Conservation (phyloP, 2,113 vertebrate genomes). For the Megaleporinus macrocephalus region DNA sequence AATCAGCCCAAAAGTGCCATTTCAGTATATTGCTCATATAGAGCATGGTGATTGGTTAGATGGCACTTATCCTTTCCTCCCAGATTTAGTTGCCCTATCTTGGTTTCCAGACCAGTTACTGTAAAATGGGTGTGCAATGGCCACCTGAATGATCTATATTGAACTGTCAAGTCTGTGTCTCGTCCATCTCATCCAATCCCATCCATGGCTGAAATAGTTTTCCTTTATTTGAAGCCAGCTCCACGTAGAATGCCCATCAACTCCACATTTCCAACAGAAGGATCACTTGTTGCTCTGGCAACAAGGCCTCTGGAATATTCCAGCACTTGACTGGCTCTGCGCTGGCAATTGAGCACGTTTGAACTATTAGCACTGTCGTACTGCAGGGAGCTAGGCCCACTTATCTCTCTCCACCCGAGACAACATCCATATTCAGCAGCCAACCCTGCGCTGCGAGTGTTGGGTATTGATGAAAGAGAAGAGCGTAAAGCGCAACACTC, state of each 20-base stretch:
- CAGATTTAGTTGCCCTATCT: conserved; percentile 18
- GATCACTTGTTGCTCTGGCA: conserved; percentile 36
- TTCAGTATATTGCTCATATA: no score
- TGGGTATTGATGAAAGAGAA: conserved; percentile 36
- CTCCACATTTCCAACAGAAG: conserved; percentile 38
- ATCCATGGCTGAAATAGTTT: conserved; percentile 35
- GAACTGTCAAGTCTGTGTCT: conserved; percentile 38
- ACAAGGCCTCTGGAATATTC: conserved; percentile 35
- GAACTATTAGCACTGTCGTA: conserved; percentile 41
- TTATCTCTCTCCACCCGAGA: conserved; percentile 40
- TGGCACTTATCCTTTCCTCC: neutral
- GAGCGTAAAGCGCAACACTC: conserved; percentile 10
- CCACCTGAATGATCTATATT: conserved; percentile 18
- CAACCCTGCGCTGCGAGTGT: conserved; percentile 30
- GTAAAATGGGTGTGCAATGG: conserved; percentile 22
- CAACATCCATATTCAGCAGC: conserved; percentile 49
- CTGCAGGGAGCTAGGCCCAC: conserved; percentile 35
- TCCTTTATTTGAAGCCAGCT: conserved; percentile 38
- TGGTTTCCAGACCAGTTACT: conserved; percentile 20
- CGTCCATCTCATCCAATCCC: conserved; percentile 22
- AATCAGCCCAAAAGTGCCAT: no score
- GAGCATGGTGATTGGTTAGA: no score
- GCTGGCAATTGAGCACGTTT: conserved; percentile 50
- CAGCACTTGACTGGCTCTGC: conserved; percentile 27
- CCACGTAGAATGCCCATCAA: conserved; percentile 30